Percentiles rank a stretch among this genome's conserved stretches.
These are phyloP conservation scores for Scomber japonicus DNA, from an alignment of 2,113 vertebrate species.

Conservation along the genomic window DNA sequence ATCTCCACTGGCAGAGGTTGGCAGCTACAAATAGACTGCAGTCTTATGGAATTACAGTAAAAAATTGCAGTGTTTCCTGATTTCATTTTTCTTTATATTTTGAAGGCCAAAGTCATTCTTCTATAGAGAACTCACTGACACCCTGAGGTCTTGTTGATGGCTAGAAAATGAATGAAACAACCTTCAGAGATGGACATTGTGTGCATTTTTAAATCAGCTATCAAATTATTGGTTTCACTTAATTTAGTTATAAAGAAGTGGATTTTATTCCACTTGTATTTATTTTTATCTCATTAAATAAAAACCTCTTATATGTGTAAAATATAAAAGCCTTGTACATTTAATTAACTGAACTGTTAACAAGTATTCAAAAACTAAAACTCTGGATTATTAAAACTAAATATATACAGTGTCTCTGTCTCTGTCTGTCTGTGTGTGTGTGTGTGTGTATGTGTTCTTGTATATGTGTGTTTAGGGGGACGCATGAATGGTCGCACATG, in stretches of 20 bases:
- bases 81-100: not conserved
- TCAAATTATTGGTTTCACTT: conserved; percentile 21
- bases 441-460: conserved; percentile 15
- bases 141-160: not conserved
- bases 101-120: conserved; percentile 28
- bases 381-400: conserved; percentile 12
- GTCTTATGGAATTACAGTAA: not conserved
- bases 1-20: not conserved
- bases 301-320: not conserved
- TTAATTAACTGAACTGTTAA: conserved; percentile 20
- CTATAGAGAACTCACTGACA: not conserved
- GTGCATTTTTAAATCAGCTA: conserved; percentile 2
- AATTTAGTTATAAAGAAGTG: conserved; percentile 10
- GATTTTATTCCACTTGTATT: not conserved
- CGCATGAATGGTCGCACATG: conserved; percentile 23
- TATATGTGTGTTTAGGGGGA: conserved; percentile 1
- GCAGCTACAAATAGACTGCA: not conserved
- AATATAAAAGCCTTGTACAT: conserved; percentile 9
- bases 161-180: not conserved
- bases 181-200: not conserved
- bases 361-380: conserved; percentile 25
- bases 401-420: not conserved
- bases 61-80: not conserved
- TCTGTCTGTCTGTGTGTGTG: not conserved
- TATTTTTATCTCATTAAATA: not conserved